These are phyloP conservation scores for Condylura cristata DNA, from an alignment of 2,113 vertebrate species.

Conservation along the genomic window DNA sequence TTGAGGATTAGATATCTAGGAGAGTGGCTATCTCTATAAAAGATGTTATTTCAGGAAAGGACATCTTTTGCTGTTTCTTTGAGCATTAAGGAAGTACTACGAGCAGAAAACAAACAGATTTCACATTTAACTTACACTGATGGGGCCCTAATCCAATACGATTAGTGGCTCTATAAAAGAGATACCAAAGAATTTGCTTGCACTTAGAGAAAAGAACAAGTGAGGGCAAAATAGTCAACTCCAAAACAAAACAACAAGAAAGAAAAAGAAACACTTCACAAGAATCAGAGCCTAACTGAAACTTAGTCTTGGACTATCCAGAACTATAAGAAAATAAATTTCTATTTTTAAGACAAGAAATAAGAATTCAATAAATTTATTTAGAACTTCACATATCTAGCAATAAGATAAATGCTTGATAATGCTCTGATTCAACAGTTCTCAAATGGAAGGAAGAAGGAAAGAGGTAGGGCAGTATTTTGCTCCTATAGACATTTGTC, in stretches of 20 bases:
- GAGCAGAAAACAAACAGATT: not conserved
- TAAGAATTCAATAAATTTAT: not conserved
- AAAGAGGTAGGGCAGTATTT: not conserved
- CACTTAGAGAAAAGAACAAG: too few relatives aligned
- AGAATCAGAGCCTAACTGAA: too few relatives aligned
- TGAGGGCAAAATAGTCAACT: too few relatives aligned
- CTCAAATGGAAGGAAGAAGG: not conserved
- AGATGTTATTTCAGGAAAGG: not conserved
- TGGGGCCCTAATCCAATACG: too few relatives aligned
- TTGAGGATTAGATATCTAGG: not conserved
- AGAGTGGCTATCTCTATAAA: conserved; percentile 2
- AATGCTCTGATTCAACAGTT: not conserved
- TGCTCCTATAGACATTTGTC: not conserved
- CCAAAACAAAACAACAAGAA: too few relatives aligned
- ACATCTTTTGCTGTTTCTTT: not conserved
- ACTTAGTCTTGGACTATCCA: too few relatives aligned
- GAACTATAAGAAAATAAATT: too few relatives aligned
- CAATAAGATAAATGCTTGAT: not conserved
- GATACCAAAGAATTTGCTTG: too few relatives aligned
- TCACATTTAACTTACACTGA: too few relatives aligned
- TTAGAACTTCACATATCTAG: not conserved
- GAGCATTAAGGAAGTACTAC: not conserved
- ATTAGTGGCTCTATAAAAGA: too few relatives aligned
- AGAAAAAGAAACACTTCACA: too few relatives aligned
- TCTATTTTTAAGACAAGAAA: not conserved